These are phyloP conservation scores for Polydrusus pterygomalis DNA, from an alignment of 2,888 invertebrate genomes.

Conservation along the genomic window DNA sequence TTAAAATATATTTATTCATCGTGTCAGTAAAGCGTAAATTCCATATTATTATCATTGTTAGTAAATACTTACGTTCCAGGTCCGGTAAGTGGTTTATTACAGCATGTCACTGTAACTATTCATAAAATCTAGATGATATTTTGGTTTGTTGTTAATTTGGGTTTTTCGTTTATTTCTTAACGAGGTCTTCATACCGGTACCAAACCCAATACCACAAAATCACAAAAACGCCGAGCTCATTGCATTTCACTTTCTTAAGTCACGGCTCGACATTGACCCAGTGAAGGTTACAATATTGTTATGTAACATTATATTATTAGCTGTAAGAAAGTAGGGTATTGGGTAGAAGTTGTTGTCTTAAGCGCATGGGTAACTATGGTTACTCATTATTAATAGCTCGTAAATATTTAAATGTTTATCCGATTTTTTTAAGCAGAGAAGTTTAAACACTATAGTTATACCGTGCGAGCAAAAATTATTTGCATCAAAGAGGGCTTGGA, in stretches of 20 bases:
- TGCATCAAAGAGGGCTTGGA: too few relatives aligned
- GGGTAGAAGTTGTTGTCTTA: slow-evolving; percentile 16
- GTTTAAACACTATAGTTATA: too few relatives aligned
- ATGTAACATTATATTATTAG: slow-evolving; percentile 27
- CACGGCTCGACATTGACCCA: slow-evolving; percentile 44
- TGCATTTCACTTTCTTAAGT: slow-evolving; percentile 44
- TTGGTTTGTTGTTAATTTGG: not conserved
- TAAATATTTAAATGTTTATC: not conserved
- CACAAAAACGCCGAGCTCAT: slow-evolving; percentile 11
- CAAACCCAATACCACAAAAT: slow-evolving; percentile 9
- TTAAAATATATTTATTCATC: too few relatives aligned
- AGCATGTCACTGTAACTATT: too few relatives aligned
- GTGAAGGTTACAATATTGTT: slow-evolving; percentile 41
- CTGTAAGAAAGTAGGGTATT: slow-evolving; percentile 29
- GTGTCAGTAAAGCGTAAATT: too few relatives aligned
- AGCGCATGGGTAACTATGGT: not conserved
- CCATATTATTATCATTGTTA: too few relatives aligned
- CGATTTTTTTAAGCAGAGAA: not conserved
- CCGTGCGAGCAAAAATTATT: too few relatives aligned
- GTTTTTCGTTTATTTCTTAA: not conserved
- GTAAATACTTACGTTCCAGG: too few relatives aligned
- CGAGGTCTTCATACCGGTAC: not conserved
- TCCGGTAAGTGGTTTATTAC: too few relatives aligned
- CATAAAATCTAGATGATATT: too few relatives aligned
- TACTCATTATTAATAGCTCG: not conserved